Conservation (phyloP, 1,140 invertebrate species). For the Heliconius nattereri region DNA sequence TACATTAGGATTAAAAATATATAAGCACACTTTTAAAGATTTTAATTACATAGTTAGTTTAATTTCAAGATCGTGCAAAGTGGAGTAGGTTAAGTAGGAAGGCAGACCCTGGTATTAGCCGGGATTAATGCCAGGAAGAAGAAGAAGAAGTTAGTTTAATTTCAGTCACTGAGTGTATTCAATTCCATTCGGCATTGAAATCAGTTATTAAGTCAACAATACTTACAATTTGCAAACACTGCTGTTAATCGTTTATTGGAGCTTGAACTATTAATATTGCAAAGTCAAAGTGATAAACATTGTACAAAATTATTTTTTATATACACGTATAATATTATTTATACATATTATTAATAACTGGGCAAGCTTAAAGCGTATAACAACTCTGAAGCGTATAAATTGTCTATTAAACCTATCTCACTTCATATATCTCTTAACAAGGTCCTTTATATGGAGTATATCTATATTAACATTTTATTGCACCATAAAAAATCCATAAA, state of each 20-base stretch:
- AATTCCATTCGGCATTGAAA: slow-evolving; percentile 15
- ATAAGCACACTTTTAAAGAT: not conserved
- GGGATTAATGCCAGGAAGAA: too few species aligned
- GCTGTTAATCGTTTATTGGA: not conserved
- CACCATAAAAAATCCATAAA: slow-evolving; percentile 64
- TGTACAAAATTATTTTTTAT: not conserved
- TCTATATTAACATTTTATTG: slow-evolving; percentile 63
- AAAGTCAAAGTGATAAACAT: not conserved
- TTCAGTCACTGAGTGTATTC: slow-evolving; percentile 3
- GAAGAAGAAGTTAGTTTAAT: not conserved
- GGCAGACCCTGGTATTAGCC: too few species aligned
- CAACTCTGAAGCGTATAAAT: slow-evolving; percentile 54
- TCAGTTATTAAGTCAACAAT: not conserved
- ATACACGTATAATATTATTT: not conserved
- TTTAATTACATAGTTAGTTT: not conserved
- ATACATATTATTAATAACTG: slow-evolving; percentile 11
- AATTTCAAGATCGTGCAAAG: too few species aligned
- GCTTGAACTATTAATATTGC: not conserved
- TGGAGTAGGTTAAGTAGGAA: too few species aligned
- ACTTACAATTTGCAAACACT: not conserved
- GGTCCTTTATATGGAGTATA: slow-evolving; percentile 35
- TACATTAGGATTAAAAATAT: not conserved
- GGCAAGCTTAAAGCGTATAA: slow-evolving; percentile 39
- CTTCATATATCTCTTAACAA: slow-evolving; percentile 42
- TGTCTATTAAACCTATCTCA: slow-evolving; percentile 43